Evolutionary conservation across 2,113 vertebrate genomes (phyloP), one percentile per base, ranked within the genome.

Genomic region (Grallaria varia): DNA sequence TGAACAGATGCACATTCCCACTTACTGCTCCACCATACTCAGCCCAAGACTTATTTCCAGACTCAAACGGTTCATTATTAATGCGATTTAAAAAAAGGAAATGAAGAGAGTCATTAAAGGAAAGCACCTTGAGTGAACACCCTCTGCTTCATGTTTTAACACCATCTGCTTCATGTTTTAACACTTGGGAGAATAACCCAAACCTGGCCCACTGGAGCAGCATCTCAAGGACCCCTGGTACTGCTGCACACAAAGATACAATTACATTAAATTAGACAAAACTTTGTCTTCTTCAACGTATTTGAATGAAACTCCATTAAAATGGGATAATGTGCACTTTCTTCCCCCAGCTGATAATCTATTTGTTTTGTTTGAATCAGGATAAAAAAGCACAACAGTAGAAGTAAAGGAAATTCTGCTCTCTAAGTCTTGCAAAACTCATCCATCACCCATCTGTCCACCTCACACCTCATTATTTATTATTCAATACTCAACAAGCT

Each of bases 381-480:
- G 25, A 15, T 88, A 64, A 66, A n/a, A 69, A 64, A 52, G 14
- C n/a, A 39, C 42, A 17, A 15, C 33, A 55, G 63, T 71, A 58
- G 71, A 72, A 90, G 14, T 68, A 77, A 55, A 88, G 23, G 27
- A 93, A 93, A 84, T 64, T 93, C 55, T 84, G 37, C 23, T 93
- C 37, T 40, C 73, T 72, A 66, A 95, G 90, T 53, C 49, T 90
- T 81, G 56, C 47, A 92, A 60, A 93, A 92, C 80, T 92, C 86
- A 94, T 94, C 96, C 76, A 89, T 95, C 90, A 96, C 88, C 93
- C 95, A 96, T 96, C 96, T 95, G 92, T 95, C 90, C 92, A 97
- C 93, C 92, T 96, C 94, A 86, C 94, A 87, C 92, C 80, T 96
- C 90, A 87, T 95, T 95, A 95, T 94, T 97, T 90, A 96, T 97